Conservation (phyloP, 2,888 invertebrate species). For the Caenorhabditis angaria region DNA sequence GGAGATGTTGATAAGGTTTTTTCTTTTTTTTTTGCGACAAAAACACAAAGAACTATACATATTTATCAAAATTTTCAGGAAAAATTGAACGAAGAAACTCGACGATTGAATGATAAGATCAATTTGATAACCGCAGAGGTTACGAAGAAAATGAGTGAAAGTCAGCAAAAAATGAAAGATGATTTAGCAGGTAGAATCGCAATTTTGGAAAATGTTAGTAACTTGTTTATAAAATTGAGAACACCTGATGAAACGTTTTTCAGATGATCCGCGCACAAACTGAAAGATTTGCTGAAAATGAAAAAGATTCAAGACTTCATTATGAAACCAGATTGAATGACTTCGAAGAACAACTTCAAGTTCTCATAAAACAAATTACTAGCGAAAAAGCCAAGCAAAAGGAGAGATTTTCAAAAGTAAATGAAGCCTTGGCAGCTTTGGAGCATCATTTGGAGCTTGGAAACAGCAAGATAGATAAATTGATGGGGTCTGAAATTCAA, state of each 20-base stretch:
- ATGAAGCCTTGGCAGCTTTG: conserved; percentile 67
- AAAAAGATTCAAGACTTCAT: conserved; percentile 51
- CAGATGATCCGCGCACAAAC: conserved; percentile 60
- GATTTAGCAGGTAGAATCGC: conserved; percentile 52
- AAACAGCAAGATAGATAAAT: conserved; percentile 68
- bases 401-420: conserved; percentile 68
- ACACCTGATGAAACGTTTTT: conserved; percentile 1
- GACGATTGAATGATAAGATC: conserved; percentile 65
- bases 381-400: conserved; percentile 66
- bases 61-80: too few relatives aligned
- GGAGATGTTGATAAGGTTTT: conserved; percentile 60
- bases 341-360: conserved; percentile 54
- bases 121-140: conserved; percentile 66
- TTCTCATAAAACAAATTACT: conserved; percentile 45
- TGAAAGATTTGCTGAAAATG: conserved; percentile 53
- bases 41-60: neutral
- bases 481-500: conserved; percentile 55
- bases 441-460: conserved; percentile 69
- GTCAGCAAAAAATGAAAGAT: conserved; percentile 60
- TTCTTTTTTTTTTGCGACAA: neutral
- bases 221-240: neutral
- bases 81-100: conserved; percentile 64
- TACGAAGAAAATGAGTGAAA: conserved; percentile 59
- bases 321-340: conserved; percentile 50
- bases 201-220: conserved; percentile 48